Percentiles rank a stretch among this genome's conserved stretches.
Evolutionary conservation across 2,888 invertebrate genomes (phyloP).

Genomic region (Caenorhabditis sp.): DNA sequence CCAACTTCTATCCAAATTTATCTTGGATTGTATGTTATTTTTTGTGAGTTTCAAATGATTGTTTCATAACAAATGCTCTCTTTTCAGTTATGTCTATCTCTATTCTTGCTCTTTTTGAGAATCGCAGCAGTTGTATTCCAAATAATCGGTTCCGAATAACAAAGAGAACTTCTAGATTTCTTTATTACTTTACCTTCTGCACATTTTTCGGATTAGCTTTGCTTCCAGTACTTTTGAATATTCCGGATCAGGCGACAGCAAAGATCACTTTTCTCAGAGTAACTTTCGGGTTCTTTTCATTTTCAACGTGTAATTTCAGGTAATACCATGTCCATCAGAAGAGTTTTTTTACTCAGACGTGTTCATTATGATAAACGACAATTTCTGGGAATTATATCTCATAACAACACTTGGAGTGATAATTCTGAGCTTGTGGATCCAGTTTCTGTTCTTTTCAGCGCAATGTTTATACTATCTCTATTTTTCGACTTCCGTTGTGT

Average conservation of each 20-base stretch:
- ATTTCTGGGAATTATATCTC: constrained; percentile 32
- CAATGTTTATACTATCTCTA: constrained; percentile 37
- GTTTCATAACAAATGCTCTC: too few relatives aligned
- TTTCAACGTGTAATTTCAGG: constrained; percentile 28
- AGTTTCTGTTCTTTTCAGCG: constrained; percentile 10
- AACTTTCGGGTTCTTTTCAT: background rate
- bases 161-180: background rate
- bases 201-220: background rate
- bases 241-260: constrained; percentile 41
- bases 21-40: constrained; percentile 18
- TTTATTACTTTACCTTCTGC: constrained; percentile 21
- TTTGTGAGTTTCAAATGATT: constrained; percentile 37
- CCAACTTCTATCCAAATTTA: constrained; percentile 32
- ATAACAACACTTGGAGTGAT: constrained; percentile 13
- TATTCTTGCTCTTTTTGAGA: constrained; percentile 37
- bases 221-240: constrained; percentile 19
- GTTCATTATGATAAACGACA: constrained; percentile 24
- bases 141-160: constrained; percentile 32
- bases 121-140: constrained; percentile 42
- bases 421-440: background rate
- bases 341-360: constrained; percentile 47
- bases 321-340: constrained; percentile 43
- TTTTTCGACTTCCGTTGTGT: constrained; percentile 20
- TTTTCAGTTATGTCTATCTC: constrained; percentile 41
- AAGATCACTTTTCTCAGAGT: constrained; percentile 17